These are phyloP conservation scores for Montipora sp. DNA, from an alignment of 64 coral and sea anemone species.

Conservation along the genomic window DNA sequence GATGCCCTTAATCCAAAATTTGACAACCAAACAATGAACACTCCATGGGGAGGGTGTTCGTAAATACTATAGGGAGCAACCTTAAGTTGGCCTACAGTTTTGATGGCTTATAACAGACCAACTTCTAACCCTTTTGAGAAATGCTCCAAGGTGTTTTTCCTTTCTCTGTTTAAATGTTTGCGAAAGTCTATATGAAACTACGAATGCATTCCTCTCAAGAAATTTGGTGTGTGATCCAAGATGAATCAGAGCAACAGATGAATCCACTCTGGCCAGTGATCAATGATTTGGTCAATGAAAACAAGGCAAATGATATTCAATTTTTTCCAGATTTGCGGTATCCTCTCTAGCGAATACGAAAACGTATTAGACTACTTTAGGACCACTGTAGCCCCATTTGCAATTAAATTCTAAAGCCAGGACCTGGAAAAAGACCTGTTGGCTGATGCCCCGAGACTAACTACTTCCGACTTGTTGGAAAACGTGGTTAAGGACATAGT, in stretches of 20 bases:
- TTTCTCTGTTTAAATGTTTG: neutral
- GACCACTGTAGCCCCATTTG: constrained; percentile 21
- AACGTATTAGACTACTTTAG: neutral
- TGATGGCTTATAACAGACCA: no score
- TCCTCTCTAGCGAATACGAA: neutral
- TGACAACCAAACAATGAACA: no score
- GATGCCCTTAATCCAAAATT: no score
- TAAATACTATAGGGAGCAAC: no score
- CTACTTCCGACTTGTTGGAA: neutral
- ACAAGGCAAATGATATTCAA: neutral
- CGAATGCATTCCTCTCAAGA: neutral
- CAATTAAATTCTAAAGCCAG: neutral
- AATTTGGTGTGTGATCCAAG: neutral
- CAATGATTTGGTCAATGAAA: neutral
- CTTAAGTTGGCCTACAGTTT: no score
- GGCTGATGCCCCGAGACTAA: neutral
- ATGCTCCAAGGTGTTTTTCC: neutral
- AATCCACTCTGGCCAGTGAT: neutral
- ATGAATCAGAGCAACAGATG: neutral
- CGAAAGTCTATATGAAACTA: neutral
- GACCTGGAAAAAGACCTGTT: constrained; percentile 21
- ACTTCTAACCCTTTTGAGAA: neutral
- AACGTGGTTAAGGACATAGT: neutral
- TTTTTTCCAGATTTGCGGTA: constrained; percentile 37
- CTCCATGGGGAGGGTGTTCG: no score